Percentiles rank a stretch among this genome's conserved stretches.
Conservation (phyloP, 2,113 vertebrate species). For the Apodemus speciosus region DNA sequence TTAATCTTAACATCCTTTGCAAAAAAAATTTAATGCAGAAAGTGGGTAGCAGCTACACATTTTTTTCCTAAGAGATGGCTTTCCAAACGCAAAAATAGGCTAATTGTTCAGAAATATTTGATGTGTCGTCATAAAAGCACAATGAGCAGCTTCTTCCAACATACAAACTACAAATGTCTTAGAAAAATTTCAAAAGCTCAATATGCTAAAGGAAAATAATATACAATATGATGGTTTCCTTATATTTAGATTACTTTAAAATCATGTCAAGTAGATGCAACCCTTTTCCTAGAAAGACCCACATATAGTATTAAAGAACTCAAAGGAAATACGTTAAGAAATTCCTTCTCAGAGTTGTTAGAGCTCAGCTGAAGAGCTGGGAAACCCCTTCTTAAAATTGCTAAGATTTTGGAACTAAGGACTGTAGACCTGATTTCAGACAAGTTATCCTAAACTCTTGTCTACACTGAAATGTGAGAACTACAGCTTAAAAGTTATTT, state of each 20-base stretch:
- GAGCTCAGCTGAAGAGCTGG: conserved; percentile 1
- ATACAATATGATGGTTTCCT: conserved; percentile 5
- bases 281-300: neutral
- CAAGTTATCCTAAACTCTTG: neutral
- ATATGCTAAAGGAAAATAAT: conserved; percentile 19
- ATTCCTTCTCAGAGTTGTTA: neutral
- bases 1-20: neutral
- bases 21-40: neutral
- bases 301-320: neutral
- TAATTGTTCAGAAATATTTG: conserved; percentile 54
- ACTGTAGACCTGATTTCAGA: neutral
- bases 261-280: neutral
- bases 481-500: neutral
- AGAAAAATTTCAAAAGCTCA: conserved; percentile 26
- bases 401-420: neutral
- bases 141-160: neutral
- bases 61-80: neutral
- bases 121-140: neutral
- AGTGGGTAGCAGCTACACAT: neutral
- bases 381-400: neutral
- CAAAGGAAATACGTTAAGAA: conserved; percentile 32
- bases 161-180: conserved; percentile 35
- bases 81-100: conserved; percentile 9
- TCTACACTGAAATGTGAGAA: neutral
- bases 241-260: conserved; percentile 33